These are phyloP conservation scores for Drosophila takahashii DNA, from an alignment of 1,140 invertebrate species.

Conservation along the genomic window DNA sequence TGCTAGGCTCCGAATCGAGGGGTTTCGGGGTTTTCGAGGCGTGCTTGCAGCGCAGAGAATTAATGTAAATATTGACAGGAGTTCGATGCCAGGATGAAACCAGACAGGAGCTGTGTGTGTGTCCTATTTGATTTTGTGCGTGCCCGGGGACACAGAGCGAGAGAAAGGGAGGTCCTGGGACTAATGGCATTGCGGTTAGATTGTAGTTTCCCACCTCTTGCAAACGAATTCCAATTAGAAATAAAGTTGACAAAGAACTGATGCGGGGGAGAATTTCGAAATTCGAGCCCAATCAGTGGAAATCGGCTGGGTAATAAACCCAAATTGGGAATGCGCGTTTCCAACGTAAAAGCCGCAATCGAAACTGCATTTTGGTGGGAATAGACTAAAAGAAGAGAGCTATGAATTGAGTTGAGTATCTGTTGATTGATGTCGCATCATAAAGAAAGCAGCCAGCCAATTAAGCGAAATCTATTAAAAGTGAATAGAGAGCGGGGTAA, in stretches of 20 bases:
- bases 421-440: constrained; percentile 79
- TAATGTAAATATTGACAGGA: constrained; percentile 79
- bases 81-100: constrained; percentile 53
- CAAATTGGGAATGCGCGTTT: constrained; percentile 45
- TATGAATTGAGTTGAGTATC: constrained; percentile 50
- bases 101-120: constrained; percentile 9
- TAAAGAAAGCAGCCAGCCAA: constrained; percentile 73
- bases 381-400: constrained; percentile 14
- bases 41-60: constrained; percentile 48
- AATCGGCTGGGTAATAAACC: constrained; percentile 30
- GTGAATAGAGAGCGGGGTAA: background rate
- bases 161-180: constrained; percentile 5
- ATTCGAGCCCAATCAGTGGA: constrained; percentile 28
- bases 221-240: constrained; percentile 59
- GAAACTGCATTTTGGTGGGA: constrained; percentile 37
- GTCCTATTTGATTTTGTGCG: constrained; percentile 41
- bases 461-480: constrained; percentile 75
- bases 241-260: constrained; percentile 48
- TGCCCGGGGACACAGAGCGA: constrained; percentile 6
- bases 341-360: constrained; percentile 38
- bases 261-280: constrained; percentile 13
- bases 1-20: constrained; percentile 18
- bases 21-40: constrained; percentile 13
- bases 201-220: constrained; percentile 16
- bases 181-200: constrained; percentile 72